A percentile compares a stretch with the other conserved stretches of the same genome.
phyloP scores from a whole-genome alignment of 2,113 vertebrate genomes.

The Pelusios castaneus region DNA sequence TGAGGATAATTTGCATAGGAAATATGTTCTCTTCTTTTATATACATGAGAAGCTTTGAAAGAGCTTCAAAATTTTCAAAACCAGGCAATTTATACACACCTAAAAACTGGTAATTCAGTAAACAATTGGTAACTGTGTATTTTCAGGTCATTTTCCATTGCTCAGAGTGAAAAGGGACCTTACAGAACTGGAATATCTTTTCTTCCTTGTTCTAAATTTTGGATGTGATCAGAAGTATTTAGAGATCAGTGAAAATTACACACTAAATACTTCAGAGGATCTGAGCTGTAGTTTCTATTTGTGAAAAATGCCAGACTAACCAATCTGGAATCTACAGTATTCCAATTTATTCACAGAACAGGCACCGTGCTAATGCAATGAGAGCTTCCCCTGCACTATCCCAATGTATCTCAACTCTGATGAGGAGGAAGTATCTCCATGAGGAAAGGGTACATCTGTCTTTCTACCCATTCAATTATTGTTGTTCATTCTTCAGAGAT shows the following conservation, averaged over 20 bases:
- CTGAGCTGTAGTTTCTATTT: not conserved
- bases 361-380: not conserved
- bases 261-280: not conserved
- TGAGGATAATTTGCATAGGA: not conserved
- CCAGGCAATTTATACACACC: not conserved
- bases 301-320: not conserved
- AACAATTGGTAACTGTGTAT: not conserved
- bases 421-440: not conserved
- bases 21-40: not conserved
- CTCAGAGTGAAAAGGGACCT: not conserved
- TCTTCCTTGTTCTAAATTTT: not conserved
- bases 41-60: not conserved
- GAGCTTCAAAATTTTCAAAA: not conserved
- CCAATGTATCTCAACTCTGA: not conserved
- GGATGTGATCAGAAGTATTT: not conserved
- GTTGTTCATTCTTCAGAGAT: not conserved
- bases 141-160: not conserved
- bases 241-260: not conserved
- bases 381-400: not conserved
- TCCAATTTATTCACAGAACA: not conserved
- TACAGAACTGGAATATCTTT: not conserved
- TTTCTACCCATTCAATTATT: not conserved
- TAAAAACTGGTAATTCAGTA: not conserved
- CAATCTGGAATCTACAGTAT: not conserved
- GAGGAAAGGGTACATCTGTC: not conserved